Evolutionary conservation across 2,113 vertebrate species (phyloP), one percentile per base, ranked within the genome.

Genomic region (Myrmecobius fasciatus): DNA sequence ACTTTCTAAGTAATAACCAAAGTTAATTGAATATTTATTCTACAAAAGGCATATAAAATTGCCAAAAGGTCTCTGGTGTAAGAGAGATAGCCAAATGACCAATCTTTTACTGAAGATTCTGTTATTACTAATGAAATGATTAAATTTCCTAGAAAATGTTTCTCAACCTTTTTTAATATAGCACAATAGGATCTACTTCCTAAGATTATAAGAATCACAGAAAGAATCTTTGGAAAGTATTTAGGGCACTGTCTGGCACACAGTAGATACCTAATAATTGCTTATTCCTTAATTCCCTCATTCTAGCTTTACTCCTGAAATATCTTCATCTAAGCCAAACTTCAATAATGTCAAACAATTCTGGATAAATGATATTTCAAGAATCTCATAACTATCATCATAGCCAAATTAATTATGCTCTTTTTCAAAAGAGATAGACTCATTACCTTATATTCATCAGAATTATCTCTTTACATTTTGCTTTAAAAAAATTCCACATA

Each of bases 331-430:
- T 53, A 67, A 56, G 14, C 52, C 88, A 89, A 92, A 26, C 25
- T 48, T 91, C 92, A 67, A 46, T 0, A 94, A 60, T 24, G 52
- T 54, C 67, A 47, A 89, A 93, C 49, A 91, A 51, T 20, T 89
- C n/a, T 89, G 54, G 20, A 51, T 94, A 90, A 94, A 94, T 31
- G 46, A 43, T 25, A 36, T 83, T 43, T n/a, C 93, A 92, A 46
- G 89, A 95, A 91, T 31, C 22, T 67, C 31, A 46, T 60, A 83
- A 75, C 88, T 89, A 91, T 67, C 91, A 60, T 11, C 56, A 89
- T 8, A 91, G 25, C 36, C 46, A 52, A 89, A 89, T 51, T 75
- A 95, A 89, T 14, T 26, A 54, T 52, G 93, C 28, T 43, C 31
- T 92, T 54, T 95, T 52, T 52, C 31, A 88, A 0, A 36, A 90